Percentiles rank a stretch among this genome's conserved stretches.
Evolutionary conservation across 2,797 vertebrate species (phyloP).

Genomic region (Pyrocephalus nanus): DNA sequence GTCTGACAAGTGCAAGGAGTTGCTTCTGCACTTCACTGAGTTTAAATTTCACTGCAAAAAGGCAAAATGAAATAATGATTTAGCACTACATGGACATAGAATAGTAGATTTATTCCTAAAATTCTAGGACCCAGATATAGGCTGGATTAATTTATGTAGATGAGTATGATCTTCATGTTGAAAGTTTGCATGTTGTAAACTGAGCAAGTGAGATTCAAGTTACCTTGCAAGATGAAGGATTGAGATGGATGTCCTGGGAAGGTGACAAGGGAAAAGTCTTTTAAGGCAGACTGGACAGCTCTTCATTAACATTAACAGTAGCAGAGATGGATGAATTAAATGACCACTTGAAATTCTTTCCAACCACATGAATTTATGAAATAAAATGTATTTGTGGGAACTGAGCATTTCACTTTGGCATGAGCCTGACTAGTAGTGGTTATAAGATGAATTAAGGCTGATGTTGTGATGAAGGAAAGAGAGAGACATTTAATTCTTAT

Average conservation of each 20-base stretch:
- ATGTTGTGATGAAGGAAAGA: background rate
- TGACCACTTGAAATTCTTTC: background rate
- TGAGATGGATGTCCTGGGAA: background rate
- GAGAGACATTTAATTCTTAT: background rate
- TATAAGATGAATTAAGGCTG: background rate
- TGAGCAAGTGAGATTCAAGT: background rate
- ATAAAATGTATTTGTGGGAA: background rate
- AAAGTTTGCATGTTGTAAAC: background rate
- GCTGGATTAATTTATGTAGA: background rate
- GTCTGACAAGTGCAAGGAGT: background rate
- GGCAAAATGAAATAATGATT: background rate
- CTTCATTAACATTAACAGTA: background rate
- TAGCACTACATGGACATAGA: background rate
- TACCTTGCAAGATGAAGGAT: background rate
- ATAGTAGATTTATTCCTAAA: background rate
- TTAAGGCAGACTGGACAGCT: background rate
- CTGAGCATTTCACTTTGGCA: background rate
- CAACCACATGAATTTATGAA: background rate
- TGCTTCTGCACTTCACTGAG: background rate
- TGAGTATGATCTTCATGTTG: background rate
- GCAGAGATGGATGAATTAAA: background rate
- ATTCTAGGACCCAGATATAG: background rate
- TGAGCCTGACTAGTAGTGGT: background rate
- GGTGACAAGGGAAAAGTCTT: background rate
- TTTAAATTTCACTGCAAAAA: slow-evolving; percentile 25